These are phyloP conservation scores for Gymnocephalus cernua DNA, from an alignment of 2,113 vertebrate genomes.

Conservation along the genomic window DNA sequence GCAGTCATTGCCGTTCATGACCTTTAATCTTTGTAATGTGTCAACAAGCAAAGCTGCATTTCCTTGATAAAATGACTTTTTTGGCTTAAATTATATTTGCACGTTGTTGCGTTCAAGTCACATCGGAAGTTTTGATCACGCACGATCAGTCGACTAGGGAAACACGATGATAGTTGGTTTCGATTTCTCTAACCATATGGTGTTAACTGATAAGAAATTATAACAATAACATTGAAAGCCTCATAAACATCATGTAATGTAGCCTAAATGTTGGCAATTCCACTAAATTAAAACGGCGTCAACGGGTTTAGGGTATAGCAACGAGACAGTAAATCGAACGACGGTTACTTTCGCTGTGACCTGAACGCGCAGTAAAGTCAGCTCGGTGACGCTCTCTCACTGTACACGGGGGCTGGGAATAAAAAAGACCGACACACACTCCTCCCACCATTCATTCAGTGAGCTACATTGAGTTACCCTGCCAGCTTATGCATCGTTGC, in stretches of 20 bases:
- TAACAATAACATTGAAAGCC: neutral
- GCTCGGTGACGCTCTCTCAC: slow-evolving; percentile 48
- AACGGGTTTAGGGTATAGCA: neutral
- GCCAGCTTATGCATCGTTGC: neutral
- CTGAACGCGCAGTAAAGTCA: slow-evolving; percentile 55
- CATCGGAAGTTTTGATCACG: neutral
- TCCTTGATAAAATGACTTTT: neutral
- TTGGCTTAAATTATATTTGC: neutral
- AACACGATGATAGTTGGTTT: neutral
- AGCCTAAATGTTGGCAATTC: neutral
- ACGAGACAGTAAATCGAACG: accelerated
- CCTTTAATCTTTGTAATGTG: neutral
- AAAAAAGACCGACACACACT: slow-evolving; percentile 47
- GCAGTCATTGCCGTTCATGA: neutral
- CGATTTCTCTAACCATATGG: neutral
- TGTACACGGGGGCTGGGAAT: slow-evolving; percentile 49
- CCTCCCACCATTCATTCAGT: slow-evolving; percentile 52
- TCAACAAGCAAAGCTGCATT: neutral
- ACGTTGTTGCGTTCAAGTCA: slow-evolving; percentile 36
- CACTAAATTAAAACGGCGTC: neutral
- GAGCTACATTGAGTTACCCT: slow-evolving; percentile 20
- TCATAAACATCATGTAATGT: accelerated
- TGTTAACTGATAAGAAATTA: accelerated
- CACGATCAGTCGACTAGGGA: accelerated
- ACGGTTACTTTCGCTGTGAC: neutral